phyloP scores from a whole-genome alignment of 30 jellyfish, hydroid and myxozoan genomes.

The Nemopilema nomurai region DNA sequence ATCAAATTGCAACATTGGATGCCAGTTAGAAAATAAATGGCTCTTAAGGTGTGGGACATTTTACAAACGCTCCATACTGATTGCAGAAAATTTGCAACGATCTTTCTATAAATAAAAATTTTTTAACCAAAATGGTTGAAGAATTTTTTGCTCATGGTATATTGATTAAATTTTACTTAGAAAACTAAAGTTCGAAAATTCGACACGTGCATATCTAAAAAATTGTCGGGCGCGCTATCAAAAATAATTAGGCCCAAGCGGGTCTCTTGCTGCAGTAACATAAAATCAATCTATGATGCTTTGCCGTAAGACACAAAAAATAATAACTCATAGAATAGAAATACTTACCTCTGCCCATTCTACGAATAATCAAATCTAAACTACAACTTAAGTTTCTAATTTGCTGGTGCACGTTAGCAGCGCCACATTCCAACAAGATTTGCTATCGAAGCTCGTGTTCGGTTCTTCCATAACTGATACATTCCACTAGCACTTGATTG shows the following conservation, averaged over 20 bases:
- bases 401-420: background rate
- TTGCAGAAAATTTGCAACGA: too few species aligned
- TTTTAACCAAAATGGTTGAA: too few species aligned
- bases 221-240: background rate
- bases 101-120: too few species aligned
- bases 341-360: slow-evolving; percentile 47
- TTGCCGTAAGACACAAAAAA: too few species aligned
- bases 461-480: slow-evolving; percentile 33
- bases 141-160: too few species aligned
- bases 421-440: background rate
- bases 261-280: background rate
- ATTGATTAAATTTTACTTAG: too few species aligned
- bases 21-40: too few species aligned
- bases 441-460: slow-evolving; percentile 55
- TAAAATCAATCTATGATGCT: background rate
- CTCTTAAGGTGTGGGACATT: too few species aligned
- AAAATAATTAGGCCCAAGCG: background rate
- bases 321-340: background rate
- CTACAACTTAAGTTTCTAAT: background rate
- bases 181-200: background rate
- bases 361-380: slow-evolving; percentile 6
- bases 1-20: too few species aligned
- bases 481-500: slow-evolving; percentile 21
- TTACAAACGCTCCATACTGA: too few species aligned
- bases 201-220: background rate